Percentiles rank a stretch among this genome's conserved stretches.
These are phyloP conservation scores for zebrafish (Danio rerio) DNA, from an alignment of 2,113 vertebrate species.

Conservation along the genomic window GRCz12tu NC_133186.1:38707501-38708000, in stretches of 20 bases:
- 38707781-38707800: constrained; percentile 8
- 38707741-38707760: constrained; percentile 2
- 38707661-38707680: neutral
- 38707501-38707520: too few species aligned
- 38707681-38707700: constrained; percentile 10
- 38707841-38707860: constrained; percentile 6
- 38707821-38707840: neutral
- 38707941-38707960: constrained; percentile 32
- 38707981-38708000: constrained; percentile 17
- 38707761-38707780: neutral
- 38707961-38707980: constrained; percentile 48
- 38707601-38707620: neutral
- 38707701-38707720: constrained; percentile 19
- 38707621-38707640: neutral
- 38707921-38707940: constrained; percentile 34
- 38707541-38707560: neutral
- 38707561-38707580: neutral
- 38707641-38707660: neutral
- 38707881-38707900: neutral
- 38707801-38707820: constrained; percentile 24
- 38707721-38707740: neutral
- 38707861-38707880: neutral
- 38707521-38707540: neutral
- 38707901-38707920: constrained; percentile 2
- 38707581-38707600: neutral